These are phyloP conservation scores for Embidobia sp. DNA, from an alignment of 2,888 invertebrate species.

Conservation along the genomic window DNA sequence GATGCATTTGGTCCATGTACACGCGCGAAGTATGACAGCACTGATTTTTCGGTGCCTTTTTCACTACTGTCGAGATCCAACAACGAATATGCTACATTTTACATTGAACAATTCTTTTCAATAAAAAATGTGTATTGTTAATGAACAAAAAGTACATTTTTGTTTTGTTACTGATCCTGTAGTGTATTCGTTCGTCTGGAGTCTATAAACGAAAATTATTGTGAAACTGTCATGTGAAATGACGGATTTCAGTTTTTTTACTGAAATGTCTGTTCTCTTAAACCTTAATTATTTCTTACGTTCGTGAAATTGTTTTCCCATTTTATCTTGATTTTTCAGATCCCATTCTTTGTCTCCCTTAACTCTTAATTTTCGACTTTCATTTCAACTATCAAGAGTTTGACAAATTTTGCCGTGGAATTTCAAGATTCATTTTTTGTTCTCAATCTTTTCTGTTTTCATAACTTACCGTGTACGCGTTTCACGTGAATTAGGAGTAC, in stretches of 20 bases:
- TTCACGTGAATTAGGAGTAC: too few relatives aligned
- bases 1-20: slow-evolving; percentile 31
- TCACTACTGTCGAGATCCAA: slow-evolving; percentile 1
- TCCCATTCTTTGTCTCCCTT: slow-evolving; percentile 4
- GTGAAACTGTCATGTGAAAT: slow-evolving; percentile 70
- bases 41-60: slow-evolving; percentile 50
- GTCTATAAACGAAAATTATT: slow-evolving; percentile 32
- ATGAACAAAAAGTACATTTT: too few relatives aligned
- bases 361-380: slow-evolving; percentile 22
- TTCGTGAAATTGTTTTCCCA: slow-evolving; percentile 40
- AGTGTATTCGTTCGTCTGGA: slow-evolving; percentile 12
- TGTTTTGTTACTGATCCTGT: not conserved
- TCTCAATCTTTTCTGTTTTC: too few relatives aligned
- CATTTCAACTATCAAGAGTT: slow-evolving; percentile 22
- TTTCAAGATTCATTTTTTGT: too few relatives aligned
- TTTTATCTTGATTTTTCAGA: slow-evolving; percentile 23
- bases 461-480: too few relatives aligned
- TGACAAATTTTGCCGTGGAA: slow-evolving; percentile 32
- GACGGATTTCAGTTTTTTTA: slow-evolving; percentile 43
- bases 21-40: slow-evolving; percentile 44
- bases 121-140: not conserved
- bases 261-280: slow-evolving; percentile 44
- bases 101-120: not conserved
- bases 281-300: slow-evolving; percentile 47
- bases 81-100: slow-evolving; percentile 14